phyloP scores from a whole-genome alignment of 1,140 invertebrate species.

The Macrobrachium rosenbergii region DNA sequence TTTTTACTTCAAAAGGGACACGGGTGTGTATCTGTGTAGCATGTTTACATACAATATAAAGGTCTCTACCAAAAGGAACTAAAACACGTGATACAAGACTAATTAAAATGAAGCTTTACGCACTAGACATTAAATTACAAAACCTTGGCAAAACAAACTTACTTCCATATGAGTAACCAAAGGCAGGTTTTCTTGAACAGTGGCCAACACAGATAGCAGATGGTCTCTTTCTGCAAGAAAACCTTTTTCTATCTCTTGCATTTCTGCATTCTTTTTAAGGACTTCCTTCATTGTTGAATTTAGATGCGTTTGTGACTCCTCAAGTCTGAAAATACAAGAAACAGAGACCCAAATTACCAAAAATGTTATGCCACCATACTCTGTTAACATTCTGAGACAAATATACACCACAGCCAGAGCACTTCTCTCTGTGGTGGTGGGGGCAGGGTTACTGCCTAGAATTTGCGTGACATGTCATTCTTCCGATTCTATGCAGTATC shows the following conservation, averaged over 20 bases:
- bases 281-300: slow-evolving; percentile 11
- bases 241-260: slow-evolving; percentile 35
- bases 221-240: slow-evolving; percentile 50
- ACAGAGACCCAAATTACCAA: background rate
- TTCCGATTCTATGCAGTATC: no score
- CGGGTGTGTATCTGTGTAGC: no score
- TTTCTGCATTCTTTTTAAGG: slow-evolving; percentile 1
- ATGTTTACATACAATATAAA: no score
- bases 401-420: no score
- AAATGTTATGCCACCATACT: background rate
- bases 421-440: no score
- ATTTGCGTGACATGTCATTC: no score
- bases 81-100: no score
- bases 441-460: no score
- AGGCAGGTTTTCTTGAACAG: slow-evolving; percentile 40
- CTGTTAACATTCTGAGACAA: background rate
- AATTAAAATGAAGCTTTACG: no score
- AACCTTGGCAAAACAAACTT: background rate
- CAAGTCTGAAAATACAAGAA: background rate
- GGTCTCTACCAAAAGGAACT: no score
- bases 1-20: no score
- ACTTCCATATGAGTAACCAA: slow-evolving; percentile 39
- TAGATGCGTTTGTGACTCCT: background rate
- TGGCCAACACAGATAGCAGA: slow-evolving; percentile 40
- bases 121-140: background rate